Evolutionary conservation across 1,140 invertebrate species (phyloP).

Genomic region (Pentalonia nigronervosa): DNA sequence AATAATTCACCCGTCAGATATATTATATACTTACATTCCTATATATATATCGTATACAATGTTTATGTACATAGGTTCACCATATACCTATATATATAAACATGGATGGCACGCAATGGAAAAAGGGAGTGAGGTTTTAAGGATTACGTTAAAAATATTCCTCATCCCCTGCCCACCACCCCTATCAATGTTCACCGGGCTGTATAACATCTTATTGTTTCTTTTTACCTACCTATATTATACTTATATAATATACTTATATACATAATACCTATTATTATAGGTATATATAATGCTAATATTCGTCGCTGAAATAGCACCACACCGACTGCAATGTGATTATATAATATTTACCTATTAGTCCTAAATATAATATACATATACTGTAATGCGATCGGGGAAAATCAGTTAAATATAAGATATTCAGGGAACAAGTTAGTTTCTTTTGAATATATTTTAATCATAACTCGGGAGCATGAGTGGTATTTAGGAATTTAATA

Average conservation of each 20-base stretch:
- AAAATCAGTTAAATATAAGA: too few species aligned
- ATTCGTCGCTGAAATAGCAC: neutral
- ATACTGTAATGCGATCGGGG: too few species aligned
- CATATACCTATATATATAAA: neutral
- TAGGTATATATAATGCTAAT: neutral
- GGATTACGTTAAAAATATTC: constrained; percentile 10
- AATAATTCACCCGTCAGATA: neutral
- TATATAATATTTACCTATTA: neutral
- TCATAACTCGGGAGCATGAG: too few species aligned
- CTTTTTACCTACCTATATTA: too few species aligned
- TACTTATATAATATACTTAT: too few species aligned
- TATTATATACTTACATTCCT: neutral
- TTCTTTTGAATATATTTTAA: too few species aligned
- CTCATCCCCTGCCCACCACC: neutral
- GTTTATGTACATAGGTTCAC: neutral
- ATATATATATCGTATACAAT: neutral
- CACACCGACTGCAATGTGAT: neutral
- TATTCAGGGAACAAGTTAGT: too few species aligned
- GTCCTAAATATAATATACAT: too few species aligned
- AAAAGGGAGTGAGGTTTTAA: constrained; percentile 1
- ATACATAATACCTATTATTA: neutral
- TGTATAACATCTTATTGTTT: neutral
- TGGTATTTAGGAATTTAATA: too few species aligned
- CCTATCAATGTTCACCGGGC: neutral
- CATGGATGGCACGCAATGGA: neutral